Conservation (phyloP, 2,888 invertebrate genomes). For the Cataglyphis livida region DNA sequence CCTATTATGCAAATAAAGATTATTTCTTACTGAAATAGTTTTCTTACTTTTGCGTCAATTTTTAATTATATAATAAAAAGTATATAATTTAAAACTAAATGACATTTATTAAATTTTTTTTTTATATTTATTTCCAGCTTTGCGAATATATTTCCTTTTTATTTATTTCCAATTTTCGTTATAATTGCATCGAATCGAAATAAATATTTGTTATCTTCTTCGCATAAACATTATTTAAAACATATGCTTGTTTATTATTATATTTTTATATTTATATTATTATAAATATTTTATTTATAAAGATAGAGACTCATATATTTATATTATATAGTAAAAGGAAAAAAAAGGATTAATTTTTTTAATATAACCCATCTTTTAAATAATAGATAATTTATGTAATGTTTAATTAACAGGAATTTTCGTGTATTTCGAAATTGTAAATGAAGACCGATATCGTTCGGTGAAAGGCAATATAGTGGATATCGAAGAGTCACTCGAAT, state of each 20-base stretch:
- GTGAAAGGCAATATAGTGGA: background rate
- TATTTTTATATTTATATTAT: background rate
- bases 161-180: background rate
- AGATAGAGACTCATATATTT: background rate
- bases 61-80: background rate
- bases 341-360: background rate
- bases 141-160: background rate
- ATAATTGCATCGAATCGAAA: background rate
- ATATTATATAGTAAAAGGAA: background rate
- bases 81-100: conserved; percentile 28
- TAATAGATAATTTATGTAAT: background rate
- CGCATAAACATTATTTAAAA: background rate
- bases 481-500: background rate
- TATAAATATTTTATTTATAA: background rate
- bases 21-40: background rate
- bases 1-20: conserved; percentile 34
- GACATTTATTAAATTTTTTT: background rate
- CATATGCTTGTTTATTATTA: background rate
- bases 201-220: background rate
- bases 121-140: background rate
- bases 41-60: background rate
- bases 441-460: background rate
- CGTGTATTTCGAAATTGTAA: background rate
- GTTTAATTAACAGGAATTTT: conserved; percentile 4
- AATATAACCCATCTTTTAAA: background rate